Percentiles rank a stretch among this genome's conserved stretches.
Conservation (phyloP, 2,797 vertebrate species). For the Gymnoscopelus microlampas region DNA sequence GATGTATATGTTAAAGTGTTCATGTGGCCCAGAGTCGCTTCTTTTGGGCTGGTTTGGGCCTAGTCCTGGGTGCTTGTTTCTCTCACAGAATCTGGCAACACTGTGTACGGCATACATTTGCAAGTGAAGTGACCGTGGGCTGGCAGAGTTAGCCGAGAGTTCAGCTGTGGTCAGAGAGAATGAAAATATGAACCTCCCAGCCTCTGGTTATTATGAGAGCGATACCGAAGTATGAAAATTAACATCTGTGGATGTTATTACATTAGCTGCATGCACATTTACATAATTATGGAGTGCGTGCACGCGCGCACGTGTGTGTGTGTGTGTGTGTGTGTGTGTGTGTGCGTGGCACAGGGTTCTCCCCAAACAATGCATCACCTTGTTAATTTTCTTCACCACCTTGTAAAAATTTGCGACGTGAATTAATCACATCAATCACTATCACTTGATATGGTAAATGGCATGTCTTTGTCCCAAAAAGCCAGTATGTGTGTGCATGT, state of each 20-base stretch:
- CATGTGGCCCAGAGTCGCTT: too few relatives aligned
- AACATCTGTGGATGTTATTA: neutral
- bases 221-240: neutral
- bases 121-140: constrained; percentile 43
- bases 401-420: too few relatives aligned
- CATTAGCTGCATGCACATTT: neutral
- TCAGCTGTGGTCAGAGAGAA: constrained; percentile 18
- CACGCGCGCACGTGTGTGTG: neutral
- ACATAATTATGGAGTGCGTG: neutral
- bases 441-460: too few relatives aligned
- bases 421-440: too few relatives aligned
- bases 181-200: constrained; percentile 12
- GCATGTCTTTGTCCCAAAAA: neutral
- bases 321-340: neutral
- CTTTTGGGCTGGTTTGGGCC: too few relatives aligned
- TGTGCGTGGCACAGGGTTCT: neutral
- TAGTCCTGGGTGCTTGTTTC: too few relatives aligned
- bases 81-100: too few relatives aligned
- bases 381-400: too few relatives aligned
- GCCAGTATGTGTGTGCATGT: neutral
- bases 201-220: constrained; percentile 2
- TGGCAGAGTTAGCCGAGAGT: neutral
- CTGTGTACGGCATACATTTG: constrained; percentile 14
- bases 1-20: too few relatives aligned
- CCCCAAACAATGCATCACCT: too few relatives aligned